These are phyloP conservation scores for Micrasema minimum DNA, from an alignment of 1,140 invertebrate genomes.

Conservation along the genomic window DNA sequence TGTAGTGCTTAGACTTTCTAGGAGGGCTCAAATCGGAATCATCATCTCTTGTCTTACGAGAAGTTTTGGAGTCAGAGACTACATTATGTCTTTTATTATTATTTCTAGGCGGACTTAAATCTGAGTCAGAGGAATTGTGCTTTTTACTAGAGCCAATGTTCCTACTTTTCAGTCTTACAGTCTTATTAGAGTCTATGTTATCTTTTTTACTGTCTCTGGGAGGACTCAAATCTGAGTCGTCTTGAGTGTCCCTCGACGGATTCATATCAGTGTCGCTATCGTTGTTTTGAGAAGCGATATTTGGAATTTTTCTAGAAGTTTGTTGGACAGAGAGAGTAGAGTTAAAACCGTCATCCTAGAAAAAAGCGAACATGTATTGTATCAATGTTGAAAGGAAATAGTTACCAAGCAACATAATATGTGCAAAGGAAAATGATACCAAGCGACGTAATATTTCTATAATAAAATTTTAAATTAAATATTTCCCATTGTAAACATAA, in stretches of 20 bases:
- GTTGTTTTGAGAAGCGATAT: not conserved
- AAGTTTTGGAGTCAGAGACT: not conserved
- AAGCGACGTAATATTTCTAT: too few relatives aligned
- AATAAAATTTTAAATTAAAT: too few relatives aligned
- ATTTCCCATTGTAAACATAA: too few relatives aligned
- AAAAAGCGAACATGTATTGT: slow-evolving; percentile 9
- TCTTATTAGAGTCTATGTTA: slow-evolving; percentile 23
- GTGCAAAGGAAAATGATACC: too few relatives aligned
- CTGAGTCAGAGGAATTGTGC: slow-evolving; percentile 43
- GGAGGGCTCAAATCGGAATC: slow-evolving; percentile 61
- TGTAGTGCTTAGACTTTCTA: slow-evolving; percentile 54
- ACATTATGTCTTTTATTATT: not conserved
- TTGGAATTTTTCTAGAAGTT: slow-evolving; percentile 30
- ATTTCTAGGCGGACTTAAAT: slow-evolving; percentile 50
- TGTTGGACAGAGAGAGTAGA: slow-evolving; percentile 47
- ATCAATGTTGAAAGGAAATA: not conserved
- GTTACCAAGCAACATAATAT: too few relatives aligned
- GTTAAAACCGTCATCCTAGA: slow-evolving; percentile 65
- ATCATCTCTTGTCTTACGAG: slow-evolving; percentile 56
- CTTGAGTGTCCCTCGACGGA: slow-evolving; percentile 26
- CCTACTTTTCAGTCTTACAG: slow-evolving; percentile 59
- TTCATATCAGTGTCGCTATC: slow-evolving; percentile 46
- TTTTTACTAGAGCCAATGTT: too few relatives aligned
- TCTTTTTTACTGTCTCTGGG: slow-evolving; percentile 4
- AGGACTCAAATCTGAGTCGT: slow-evolving; percentile 45